These are phyloP conservation scores for Bombus turneri DNA, from an alignment of 1,140 invertebrate genomes.

Conservation along the genomic window DNA sequence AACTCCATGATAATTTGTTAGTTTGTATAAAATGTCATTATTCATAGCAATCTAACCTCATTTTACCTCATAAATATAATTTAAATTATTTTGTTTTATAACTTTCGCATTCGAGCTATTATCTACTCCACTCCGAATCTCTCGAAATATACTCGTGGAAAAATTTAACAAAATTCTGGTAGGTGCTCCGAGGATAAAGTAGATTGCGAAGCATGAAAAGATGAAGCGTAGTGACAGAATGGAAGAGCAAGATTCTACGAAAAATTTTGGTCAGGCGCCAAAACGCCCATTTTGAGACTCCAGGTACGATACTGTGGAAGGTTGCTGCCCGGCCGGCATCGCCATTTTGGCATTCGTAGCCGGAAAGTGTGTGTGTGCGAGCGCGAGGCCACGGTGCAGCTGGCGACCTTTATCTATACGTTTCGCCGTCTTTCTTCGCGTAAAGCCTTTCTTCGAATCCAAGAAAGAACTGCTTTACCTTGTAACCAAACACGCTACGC, in stretches of 20 bases:
- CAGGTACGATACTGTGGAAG: conserved; percentile 70
- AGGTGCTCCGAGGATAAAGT: neutral
- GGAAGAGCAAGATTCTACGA: conserved; percentile 7
- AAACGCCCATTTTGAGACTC: conserved; percentile 11
- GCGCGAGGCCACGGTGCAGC: conserved; percentile 67
- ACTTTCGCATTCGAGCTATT: neutral
- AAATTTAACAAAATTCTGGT: no score
- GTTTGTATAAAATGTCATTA: no score
- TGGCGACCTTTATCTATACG: conserved; percentile 70
- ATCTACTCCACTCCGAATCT: neutral
- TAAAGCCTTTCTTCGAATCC: conserved; percentile 37
- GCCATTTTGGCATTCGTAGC: conserved; percentile 82
- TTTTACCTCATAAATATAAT: neutral
- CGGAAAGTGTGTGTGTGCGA: conserved; percentile 74
- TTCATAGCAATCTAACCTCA: neutral
- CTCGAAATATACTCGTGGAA: no score
- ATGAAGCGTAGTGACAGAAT: neutral
- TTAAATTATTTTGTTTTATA: neutral
- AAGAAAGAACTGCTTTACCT: conserved; percentile 18
- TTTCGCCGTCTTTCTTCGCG: conserved; percentile 41
- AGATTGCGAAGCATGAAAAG: neutral
- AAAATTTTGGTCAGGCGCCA: conserved; percentile 13
- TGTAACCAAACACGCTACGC: neutral
- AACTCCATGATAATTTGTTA: neutral
- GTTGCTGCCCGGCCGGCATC: conserved; percentile 77